phyloP scores from a whole-genome alignment of 2,888 invertebrate genomes.

The Dorcus parallelipipedus region DNA sequence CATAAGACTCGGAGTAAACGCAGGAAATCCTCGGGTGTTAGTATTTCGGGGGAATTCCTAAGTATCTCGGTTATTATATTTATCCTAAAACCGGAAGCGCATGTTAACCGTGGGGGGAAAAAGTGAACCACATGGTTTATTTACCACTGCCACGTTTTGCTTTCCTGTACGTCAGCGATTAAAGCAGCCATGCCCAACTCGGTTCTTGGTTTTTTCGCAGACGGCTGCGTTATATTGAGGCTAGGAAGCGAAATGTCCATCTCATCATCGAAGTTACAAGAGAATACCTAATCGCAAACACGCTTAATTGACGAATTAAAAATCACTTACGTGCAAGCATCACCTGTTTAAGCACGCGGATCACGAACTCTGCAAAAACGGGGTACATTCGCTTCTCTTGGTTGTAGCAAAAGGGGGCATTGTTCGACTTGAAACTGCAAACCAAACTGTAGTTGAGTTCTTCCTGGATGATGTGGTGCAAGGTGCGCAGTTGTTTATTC shows the following conservation, averaged over 20 bases:
- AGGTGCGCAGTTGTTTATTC: constrained; percentile 44
- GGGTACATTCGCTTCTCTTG: constrained; percentile 21
- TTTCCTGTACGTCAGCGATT: constrained; percentile 37
- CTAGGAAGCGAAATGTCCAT: constrained; percentile 10
- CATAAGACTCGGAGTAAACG: constrained; percentile 45
- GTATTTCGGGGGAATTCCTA: constrained; percentile 45
- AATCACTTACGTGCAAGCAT: constrained; percentile 11
- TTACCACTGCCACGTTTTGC: constrained; percentile 46
- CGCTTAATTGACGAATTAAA: background rate
- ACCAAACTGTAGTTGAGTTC: constrained; percentile 31
- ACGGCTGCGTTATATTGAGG: constrained; percentile 10
- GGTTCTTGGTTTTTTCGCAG: constrained; percentile 37
- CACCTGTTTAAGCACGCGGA: constrained; percentile 46
- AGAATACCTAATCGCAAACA: constrained; percentile 13
- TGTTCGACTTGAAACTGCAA: constrained; percentile 11
- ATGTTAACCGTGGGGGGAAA: background rate
- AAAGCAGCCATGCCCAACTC: constrained; percentile 34
- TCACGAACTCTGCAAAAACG: constrained; percentile 36
- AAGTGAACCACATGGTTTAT: constrained; percentile 4
- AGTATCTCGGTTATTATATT: constrained; percentile 44
- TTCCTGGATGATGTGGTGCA: constrained; percentile 43
- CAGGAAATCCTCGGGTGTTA: constrained; percentile 42
- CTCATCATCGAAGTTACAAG: constrained; percentile 2
- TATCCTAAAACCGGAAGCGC: constrained; percentile 35
- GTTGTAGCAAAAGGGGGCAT: constrained; percentile 17